phyloP scores from a whole-genome alignment of 2,888 invertebrate species.

The Zygaena filipendulae region DNA sequence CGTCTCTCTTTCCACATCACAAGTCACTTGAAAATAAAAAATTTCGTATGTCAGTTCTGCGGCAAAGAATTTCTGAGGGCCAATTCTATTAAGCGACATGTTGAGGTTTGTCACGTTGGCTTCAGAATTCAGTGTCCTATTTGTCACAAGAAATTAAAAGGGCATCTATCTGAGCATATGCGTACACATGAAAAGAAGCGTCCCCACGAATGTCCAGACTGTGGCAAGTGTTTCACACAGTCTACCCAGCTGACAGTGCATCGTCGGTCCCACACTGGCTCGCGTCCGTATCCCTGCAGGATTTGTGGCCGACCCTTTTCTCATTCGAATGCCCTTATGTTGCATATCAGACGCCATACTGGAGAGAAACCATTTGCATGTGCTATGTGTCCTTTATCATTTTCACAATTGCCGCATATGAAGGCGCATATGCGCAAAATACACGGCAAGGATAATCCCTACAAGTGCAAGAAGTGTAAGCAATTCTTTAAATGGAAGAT shows the following conservation, averaged over 20 bases:
- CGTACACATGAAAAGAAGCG: conserved; percentile 81
- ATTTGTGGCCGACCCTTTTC: conserved; percentile 84
- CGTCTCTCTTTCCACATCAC: conserved; percentile 73
- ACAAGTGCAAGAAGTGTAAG: conserved; percentile 78
- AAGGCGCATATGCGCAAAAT: conserved; percentile 90
- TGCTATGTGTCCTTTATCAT: conserved; percentile 76
- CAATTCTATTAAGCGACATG: conserved; percentile 80
- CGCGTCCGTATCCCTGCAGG: conserved; percentile 83
- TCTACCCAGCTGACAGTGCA: conserved; percentile 87
- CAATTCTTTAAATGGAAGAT: conserved; percentile 81
- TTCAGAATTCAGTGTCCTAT: conserved; percentile 82
- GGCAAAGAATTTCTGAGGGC: conserved; percentile 81
- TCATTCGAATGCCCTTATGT: conserved; percentile 85
- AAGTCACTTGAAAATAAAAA: conserved; percentile 78
- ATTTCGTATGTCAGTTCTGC: conserved; percentile 83
- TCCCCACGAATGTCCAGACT: conserved; percentile 81
- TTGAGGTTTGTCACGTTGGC: conserved; percentile 80
- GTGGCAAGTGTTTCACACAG: conserved; percentile 84
- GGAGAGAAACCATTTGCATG: conserved; percentile 87
- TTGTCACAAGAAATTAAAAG: conserved; percentile 83
- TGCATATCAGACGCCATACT: conserved; percentile 85
- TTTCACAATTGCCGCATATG: conserved; percentile 86
- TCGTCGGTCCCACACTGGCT: conserved; percentile 85
- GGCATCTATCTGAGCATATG: conserved; percentile 85
- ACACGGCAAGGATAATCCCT: conserved; percentile 82